Evolutionary conservation across 2,113 vertebrate genomes (phyloP), one percentile per base, ranked within the genome.

Genomic region (Bambusicola thoracicus): DNA sequence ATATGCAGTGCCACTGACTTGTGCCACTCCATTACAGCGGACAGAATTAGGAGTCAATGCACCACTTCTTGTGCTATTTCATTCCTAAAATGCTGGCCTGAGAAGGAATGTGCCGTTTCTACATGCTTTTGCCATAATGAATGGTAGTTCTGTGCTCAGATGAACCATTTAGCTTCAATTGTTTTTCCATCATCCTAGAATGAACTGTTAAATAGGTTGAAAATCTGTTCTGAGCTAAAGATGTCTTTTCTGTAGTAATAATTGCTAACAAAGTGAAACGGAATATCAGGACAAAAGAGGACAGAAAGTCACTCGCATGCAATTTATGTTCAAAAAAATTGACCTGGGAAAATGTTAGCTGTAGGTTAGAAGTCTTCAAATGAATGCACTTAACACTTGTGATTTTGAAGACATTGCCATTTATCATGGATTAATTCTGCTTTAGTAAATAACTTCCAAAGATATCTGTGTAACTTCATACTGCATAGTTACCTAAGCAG

Each of bases 161-260:
- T 80, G 74, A 93, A 85, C 49, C 41, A n/a, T 69, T 85, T 85
- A 46, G 40, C 51, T 92, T 9, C 58, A 85, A 41, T 22, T 81
- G 73, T n/a, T 85, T 92, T 87, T 85, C 75, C 61, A 65, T 91
- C 81, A 83, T 78, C 56, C 56, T 67, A 61, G 68, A 83, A 87
- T 75, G 89, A 92, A 55, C 18, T 72, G 51, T 49, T 91, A 90
- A 95, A 91, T 72, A 27, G 85, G 59, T 67, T 85, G 81, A 74
- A 92, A 95, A 87, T 63, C 38, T 85, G 46, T 74, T 92, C 73
- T 82, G 72, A 72, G 49, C 74, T 78, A 67, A 90, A 82, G 27
- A 85, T 61, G 16, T 56, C 61, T 90, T 76, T 69, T 61, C 44
- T 81, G 10, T 38, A 77, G 65, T 32, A 59, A 43, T 84, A 83